phyloP scores from a whole-genome alignment of 2,888 invertebrate genomes.

The Tenthredo scrophulariae region DNA sequence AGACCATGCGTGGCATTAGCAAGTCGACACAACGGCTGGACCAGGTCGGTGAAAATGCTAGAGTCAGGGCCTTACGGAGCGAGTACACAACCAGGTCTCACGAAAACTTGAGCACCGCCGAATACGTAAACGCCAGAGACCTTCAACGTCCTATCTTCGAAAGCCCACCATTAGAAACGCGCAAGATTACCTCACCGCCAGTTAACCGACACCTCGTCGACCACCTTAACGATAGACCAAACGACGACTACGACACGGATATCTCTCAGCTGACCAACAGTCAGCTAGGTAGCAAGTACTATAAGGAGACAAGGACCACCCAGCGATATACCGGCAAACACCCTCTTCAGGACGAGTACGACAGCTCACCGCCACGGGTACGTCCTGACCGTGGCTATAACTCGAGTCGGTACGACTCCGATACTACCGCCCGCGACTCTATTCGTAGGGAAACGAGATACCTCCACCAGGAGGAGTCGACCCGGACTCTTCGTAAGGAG shows the following conservation, averaged over 20 bases:
- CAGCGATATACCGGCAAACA: slow-evolving; percentile 69
- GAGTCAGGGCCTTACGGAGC: slow-evolving; percentile 67
- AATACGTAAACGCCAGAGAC: slow-evolving; percentile 73
- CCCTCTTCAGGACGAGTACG: slow-evolving; percentile 72
- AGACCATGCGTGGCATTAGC: slow-evolving; percentile 72
- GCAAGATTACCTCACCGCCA: slow-evolving; percentile 66
- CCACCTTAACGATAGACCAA: slow-evolving; percentile 68
- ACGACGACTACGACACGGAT: slow-evolving; percentile 76
- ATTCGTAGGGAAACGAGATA: slow-evolving; percentile 68
- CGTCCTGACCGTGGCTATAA: slow-evolving; percentile 69
- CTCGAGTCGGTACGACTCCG: slow-evolving; percentile 75
- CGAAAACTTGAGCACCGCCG: slow-evolving; percentile 71
- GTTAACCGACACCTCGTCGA: slow-evolving; percentile 66
- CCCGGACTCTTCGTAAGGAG: slow-evolving; percentile 67
- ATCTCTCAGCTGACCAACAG: slow-evolving; percentile 75
- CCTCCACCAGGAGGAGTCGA: slow-evolving; percentile 64
- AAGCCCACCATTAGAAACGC: slow-evolving; percentile 61
- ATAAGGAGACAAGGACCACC: slow-evolving; percentile 62
- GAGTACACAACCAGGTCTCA: slow-evolving; percentile 73
- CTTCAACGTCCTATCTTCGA: slow-evolving; percentile 66
- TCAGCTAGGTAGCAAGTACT: slow-evolving; percentile 71
- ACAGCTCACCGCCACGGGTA: slow-evolving; percentile 73
- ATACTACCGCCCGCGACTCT: slow-evolving; percentile 74
- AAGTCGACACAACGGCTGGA: slow-evolving; percentile 74
- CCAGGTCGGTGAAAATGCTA: slow-evolving; percentile 69